Evolutionary conservation across 35 echinoderm and acorn worm species (phyloP).

Genomic region (Acanthaster planci): DNA sequence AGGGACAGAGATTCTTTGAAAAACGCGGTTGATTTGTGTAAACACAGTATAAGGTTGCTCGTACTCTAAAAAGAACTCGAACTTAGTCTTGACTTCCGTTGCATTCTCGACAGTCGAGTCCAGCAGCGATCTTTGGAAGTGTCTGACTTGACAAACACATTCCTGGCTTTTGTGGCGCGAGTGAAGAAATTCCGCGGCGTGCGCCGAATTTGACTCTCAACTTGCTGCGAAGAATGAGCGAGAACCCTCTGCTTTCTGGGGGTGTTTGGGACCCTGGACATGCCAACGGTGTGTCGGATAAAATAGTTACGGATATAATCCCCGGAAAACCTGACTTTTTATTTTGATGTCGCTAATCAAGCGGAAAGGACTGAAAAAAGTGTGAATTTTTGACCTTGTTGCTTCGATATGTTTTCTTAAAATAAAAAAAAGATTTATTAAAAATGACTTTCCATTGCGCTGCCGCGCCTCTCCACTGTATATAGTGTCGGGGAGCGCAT

Average conservation of each 20-base stretch:
- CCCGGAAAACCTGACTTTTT: conserved; percentile 1
- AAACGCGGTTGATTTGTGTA: no score
- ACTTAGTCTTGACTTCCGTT: no score
- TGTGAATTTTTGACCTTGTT: not conserved
- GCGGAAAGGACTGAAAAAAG: not conserved
- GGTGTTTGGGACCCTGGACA: not conserved
- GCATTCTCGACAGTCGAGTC: no score
- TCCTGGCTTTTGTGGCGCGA: conserved; percentile 1
- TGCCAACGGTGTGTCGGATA: not conserved
- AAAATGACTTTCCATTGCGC: no score
- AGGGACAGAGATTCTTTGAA: no score
- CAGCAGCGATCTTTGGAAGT: no score
- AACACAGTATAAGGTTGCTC: no score
- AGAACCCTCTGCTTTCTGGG: not conserved
- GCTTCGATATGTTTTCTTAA: not conserved
- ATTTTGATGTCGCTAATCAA: not conserved
- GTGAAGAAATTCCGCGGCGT: not conserved
- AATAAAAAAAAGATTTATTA: no score
- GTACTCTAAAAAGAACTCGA: no score
- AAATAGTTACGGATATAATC: not conserved
- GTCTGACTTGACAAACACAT: not conserved
- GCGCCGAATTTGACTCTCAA: not conserved
- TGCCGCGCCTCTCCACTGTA: no score
- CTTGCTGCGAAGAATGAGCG: not conserved
- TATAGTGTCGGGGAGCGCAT: no score